Evolutionary conservation across 1,140 invertebrate species (phyloP).

Genomic region (Nebria ingens): DNA sequence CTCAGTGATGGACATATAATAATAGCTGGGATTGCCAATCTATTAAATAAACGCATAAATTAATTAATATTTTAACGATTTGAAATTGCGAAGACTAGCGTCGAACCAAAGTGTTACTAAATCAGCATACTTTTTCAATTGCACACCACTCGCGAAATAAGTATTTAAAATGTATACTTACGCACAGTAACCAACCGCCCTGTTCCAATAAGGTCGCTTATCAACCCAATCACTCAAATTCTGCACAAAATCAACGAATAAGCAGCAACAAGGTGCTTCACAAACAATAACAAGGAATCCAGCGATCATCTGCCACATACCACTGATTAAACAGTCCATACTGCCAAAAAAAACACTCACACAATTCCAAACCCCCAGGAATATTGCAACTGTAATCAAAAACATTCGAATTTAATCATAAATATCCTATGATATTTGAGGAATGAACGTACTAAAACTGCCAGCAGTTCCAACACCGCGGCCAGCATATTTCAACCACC

Average conservation of each 20-base stretch:
- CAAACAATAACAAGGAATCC: slow-evolving; percentile 77
- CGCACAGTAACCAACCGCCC: slow-evolving; percentile 76
- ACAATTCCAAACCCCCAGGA: slow-evolving; percentile 73
- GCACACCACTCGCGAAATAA: no score
- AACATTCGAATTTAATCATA: no score
- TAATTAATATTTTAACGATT: no score
- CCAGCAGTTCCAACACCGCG: slow-evolving; percentile 74
- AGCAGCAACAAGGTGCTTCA: slow-evolving; percentile 90
- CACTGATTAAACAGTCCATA: slow-evolving; percentile 62
- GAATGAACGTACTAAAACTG: slow-evolving; percentile 68
- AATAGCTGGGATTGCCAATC: slow-evolving; percentile 60
- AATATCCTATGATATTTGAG: slow-evolving; percentile 8
- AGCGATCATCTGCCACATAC: slow-evolving; percentile 80
- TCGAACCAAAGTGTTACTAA: no score
- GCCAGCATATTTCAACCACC: slow-evolving; percentile 80
- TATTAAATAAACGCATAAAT: slow-evolving; percentile 2
- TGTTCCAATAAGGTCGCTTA: slow-evolving; percentile 76
- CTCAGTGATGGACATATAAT: slow-evolving; percentile 63
- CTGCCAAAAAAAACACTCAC: slow-evolving; percentile 54
- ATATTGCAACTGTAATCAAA: slow-evolving; percentile 68
- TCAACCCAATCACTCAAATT: slow-evolving; percentile 71
- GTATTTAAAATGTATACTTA: slow-evolving; percentile 59
- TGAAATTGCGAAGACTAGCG: no score
- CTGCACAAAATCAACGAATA: slow-evolving; percentile 88
- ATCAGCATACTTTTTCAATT: no score